A percentile compares a stretch with the other conserved stretches of the same genome.
Conservation (phyloP, 2,113 vertebrate genomes). For the Prinia subflava region DNA sequence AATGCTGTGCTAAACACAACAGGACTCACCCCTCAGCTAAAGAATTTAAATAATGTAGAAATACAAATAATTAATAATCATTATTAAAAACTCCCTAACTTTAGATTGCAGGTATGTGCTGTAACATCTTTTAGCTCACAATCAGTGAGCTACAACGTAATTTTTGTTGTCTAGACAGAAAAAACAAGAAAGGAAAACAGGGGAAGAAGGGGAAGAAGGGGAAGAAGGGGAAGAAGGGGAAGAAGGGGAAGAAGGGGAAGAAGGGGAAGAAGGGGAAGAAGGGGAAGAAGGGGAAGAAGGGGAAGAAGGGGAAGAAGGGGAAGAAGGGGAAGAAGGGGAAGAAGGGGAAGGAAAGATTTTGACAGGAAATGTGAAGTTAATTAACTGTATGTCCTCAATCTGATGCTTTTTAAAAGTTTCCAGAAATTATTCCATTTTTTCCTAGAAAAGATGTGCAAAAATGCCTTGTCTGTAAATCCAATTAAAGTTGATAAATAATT, state of each 20-base stretch:
- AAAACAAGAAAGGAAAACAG: background rate
- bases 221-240: no score
- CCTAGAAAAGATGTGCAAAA: constrained; percentile 32
- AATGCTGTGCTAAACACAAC: background rate
- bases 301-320: background rate
- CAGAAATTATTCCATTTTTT: constrained; percentile 35
- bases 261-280: background rate
- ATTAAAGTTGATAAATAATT: constrained; percentile 62
- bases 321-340: no score
- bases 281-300: background rate
- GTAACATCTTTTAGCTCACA: background rate
- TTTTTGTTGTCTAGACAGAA: background rate
- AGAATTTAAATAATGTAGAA: background rate
- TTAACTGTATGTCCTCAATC: constrained; percentile 2
- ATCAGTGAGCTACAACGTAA: background rate
- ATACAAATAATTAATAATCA: background rate
- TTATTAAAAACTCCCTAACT: background rate
- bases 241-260: background rate
- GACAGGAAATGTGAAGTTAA: constrained; percentile 43
- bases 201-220: background rate
- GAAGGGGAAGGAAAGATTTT: background rate
- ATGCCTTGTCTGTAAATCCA: constrained; percentile 61
- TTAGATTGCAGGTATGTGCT: background rate
- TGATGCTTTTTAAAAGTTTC: constrained; percentile 48
- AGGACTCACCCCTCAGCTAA: background rate